These are phyloP conservation scores for Gadus chalcogrammus DNA, from an alignment of 2,113 vertebrate genomes.

Conservation along the genomic window DNA sequence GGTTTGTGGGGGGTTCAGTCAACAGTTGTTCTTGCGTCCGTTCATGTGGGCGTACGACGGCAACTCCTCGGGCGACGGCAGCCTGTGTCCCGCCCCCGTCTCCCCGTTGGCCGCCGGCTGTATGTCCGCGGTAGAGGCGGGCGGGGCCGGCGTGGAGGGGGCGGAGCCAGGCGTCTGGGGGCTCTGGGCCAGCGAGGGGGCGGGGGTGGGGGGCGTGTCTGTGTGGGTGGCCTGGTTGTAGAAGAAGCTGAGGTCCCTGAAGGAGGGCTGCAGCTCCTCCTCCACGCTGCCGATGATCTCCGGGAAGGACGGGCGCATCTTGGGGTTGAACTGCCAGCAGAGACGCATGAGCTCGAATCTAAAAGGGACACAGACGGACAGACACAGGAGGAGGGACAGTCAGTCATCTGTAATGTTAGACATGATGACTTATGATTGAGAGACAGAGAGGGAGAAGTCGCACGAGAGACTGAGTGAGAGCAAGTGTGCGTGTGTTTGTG, in stretches of 20 bases:
- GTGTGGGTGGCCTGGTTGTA: slow-evolving; percentile 88
- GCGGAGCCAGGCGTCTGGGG: slow-evolving; percentile 41
- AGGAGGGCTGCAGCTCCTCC: slow-evolving; percentile 87
- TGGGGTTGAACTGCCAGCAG: slow-evolving; percentile 99
- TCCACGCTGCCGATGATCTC: slow-evolving; percentile 95
- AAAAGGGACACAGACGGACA: not conserved
- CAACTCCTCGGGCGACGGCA: slow-evolving; percentile 84
- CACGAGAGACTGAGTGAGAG: too few relatives aligned
- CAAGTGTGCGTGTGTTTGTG: too few relatives aligned
- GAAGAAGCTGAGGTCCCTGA: slow-evolving; percentile 93
- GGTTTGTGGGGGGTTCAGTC: slow-evolving; percentile 88
- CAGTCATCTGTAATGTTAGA: too few relatives aligned
- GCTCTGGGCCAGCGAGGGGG: not conserved
- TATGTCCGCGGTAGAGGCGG: slow-evolving; percentile 68
- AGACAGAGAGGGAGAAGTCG: too few relatives aligned
- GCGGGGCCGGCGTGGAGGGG: slow-evolving; percentile 53
- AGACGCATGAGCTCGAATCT: slow-evolving; percentile 97
- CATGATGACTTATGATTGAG: too few relatives aligned
- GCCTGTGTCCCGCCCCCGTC: slow-evolving; percentile 31
- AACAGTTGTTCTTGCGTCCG: slow-evolving; percentile 85
- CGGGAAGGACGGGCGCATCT: slow-evolving; percentile 93
- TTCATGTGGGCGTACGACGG: slow-evolving; percentile 98
- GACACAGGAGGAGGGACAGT: too few relatives aligned
- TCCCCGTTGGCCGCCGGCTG: slow-evolving; percentile 84
- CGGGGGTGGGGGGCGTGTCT: slow-evolving; percentile 37